These are phyloP conservation scores for Uloborus plumipes DNA, from an alignment of 2,888 invertebrate genomes.

Conservation along the genomic window DNA sequence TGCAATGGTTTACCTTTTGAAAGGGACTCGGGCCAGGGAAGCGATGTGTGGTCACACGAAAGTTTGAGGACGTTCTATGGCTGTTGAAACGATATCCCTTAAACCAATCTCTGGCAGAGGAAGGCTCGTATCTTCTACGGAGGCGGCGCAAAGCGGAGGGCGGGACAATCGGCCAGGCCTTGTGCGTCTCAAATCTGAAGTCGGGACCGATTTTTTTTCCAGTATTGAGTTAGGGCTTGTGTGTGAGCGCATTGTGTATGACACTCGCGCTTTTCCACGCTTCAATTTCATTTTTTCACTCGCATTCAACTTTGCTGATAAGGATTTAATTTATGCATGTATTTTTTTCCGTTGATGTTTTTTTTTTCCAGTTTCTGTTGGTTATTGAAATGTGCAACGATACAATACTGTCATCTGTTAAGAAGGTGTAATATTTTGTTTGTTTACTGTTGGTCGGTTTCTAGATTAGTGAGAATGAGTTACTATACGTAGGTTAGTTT, in stretches of 20 bases:
- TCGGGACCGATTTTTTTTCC: conserved; percentile 9
- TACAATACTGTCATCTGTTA: no score
- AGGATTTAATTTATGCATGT: conserved; percentile 42
- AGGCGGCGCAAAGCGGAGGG: conserved; percentile 60
- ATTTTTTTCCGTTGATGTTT: conserved; percentile 11
- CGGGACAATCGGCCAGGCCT: conserved; percentile 21
- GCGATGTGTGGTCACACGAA: conserved; percentile 60
- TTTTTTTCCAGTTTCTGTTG: conserved; percentile 6
- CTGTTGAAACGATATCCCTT: conserved; percentile 60
- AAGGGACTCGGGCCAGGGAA: conserved; percentile 45
- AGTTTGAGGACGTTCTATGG: conserved; percentile 62
- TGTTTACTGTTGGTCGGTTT: no score
- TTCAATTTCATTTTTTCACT: conserved; percentile 18
- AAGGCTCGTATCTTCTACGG: conserved; percentile 55
- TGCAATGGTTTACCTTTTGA: conserved; percentile 56
- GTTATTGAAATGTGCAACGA: no score
- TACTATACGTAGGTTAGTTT: no score
- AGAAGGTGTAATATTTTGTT: no score
- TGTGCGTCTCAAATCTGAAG: conserved; percentile 37
- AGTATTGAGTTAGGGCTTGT: neutral
- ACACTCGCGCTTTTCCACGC: conserved; percentile 2
- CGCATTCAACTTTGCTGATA: neutral
- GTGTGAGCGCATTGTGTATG: conserved; percentile 24
- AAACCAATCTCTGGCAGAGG: conserved; percentile 57
- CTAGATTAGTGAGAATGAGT: no score